A percentile compares a stretch with the other conserved stretches of the same genome.
Conservation (phyloP, 2,113 vertebrate species). For the Sturnira hondurensis region DNA sequence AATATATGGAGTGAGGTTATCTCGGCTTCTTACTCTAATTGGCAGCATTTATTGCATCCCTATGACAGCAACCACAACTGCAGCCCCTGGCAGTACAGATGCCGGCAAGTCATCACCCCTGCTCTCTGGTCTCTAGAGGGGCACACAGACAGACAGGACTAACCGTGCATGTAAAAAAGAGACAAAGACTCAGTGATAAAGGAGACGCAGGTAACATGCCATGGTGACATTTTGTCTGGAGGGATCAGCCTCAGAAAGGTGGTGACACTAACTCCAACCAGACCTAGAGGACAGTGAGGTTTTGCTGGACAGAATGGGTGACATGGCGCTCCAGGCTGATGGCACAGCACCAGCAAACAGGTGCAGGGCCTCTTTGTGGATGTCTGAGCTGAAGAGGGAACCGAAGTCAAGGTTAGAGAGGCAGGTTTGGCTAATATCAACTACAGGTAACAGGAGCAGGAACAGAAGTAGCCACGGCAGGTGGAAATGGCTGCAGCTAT, state of each 20-base stretch:
- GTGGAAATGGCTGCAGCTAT: neutral
- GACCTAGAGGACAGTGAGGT: neutral
- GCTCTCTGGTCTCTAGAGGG: neutral
- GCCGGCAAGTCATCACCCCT: neutral
- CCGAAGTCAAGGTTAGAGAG: neutral
- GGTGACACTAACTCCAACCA: neutral
- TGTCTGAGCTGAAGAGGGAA: neutral
- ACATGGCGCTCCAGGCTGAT: neutral
- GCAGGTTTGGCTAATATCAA: neutral
- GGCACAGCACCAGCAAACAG: neutral
- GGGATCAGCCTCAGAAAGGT: neutral
- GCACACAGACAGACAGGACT: neutral
- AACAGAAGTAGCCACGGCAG: fast-evolving
- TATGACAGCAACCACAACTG: neutral
- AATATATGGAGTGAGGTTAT: neutral
- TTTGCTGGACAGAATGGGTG: neutral
- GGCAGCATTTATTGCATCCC: too few species aligned
- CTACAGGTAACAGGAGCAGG: fast-evolving
- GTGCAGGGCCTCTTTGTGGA: too few species aligned
- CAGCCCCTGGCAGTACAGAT: neutral
- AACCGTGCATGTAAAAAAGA: neutral
- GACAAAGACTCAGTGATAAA: neutral
- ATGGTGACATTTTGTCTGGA: neutral
- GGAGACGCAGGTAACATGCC: neutral
- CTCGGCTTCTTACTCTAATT: neutral